Base-by-base conservation (phyloP, 2,113 vertebrate species). In the Okapia johnstoni region DNA sequence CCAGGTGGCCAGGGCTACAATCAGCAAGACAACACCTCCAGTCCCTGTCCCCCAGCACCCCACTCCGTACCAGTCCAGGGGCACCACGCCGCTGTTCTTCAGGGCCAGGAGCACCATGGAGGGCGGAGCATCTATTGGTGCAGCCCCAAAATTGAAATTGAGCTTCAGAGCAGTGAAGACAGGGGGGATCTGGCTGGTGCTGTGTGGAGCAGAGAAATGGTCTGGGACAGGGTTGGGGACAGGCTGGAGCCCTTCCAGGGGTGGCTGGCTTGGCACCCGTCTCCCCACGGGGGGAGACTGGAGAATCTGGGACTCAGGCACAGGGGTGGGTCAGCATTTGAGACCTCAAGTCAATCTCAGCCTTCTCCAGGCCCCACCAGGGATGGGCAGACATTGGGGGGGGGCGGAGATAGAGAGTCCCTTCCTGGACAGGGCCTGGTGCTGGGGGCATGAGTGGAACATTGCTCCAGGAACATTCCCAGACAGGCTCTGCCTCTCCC, bases 71-170 rank as follows among this genome's bases (percentile, higher is more conserved):
- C 99, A 99, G 63, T 99, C 98, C 48, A 99, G 99, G 83, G 99
- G 98, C 84, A 99, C 97, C 88, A 98, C 98, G 3, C 99, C 99
- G 0, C 96, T 99, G 98, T 99, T 99, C 90, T 98, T 98, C 97
- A 99, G 97, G 98, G 99, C 98, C 61, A 99, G 98, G 52, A 99
- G 90, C 57, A 99, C 98, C 4, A 98, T 80, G 0, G 99, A 99
- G 19, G 99, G 98, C 0, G 99, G 98, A 6, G 99, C 99, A 61
- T 98, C 98, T 4, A 99, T 6, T 0, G 99, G 99, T 4, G 99
- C 99, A 1, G 99, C 99, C 28, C 99, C 99, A 52, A 99, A 99
- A 98, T 99, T 99, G 93, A 99, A 99, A 98, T 99, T 99, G 97
- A 99, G 94, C 95, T 98, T 96, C 66, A 99, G 85, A 87, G 99